Conservation (phyloP, 2,113 vertebrate genomes). For the Bungarus multicinctus region DNA sequence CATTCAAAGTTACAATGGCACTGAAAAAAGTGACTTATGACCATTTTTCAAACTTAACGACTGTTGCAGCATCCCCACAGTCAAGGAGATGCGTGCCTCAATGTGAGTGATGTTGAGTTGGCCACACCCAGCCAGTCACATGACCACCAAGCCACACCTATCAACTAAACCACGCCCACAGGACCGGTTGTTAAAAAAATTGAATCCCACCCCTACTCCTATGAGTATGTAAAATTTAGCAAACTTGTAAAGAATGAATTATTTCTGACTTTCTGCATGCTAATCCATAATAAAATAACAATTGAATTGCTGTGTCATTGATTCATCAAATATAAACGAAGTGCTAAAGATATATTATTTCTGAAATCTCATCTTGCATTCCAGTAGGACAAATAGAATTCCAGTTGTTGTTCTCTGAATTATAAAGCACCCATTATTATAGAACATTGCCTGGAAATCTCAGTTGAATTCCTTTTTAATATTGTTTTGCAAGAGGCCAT, state of each 20-base stretch:
- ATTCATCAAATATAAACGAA: neutral
- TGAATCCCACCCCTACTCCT: no score
- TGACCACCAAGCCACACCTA: no score
- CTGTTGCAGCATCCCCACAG: no score
- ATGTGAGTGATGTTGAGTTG: no score
- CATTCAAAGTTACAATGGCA: no score
- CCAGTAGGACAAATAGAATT: neutral
- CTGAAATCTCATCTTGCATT: neutral
- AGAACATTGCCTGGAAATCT: neutral
- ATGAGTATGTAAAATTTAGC: neutral
- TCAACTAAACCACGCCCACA: no score
- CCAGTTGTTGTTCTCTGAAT: neutral
- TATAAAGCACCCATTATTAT: neutral
- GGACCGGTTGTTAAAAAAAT: no score
- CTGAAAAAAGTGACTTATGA: no score
- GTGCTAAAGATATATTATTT: neutral
- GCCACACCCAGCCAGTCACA: no score
- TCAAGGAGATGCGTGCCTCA: no score
- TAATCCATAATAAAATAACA: neutral
- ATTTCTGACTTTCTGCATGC: neutral
- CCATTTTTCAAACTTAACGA: no score
- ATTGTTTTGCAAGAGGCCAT: neutral
- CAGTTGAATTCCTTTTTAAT: neutral
- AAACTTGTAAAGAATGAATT: neutral
- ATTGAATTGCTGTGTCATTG: neutral